These are phyloP conservation scores for Syrphus vitripennis DNA, from an alignment of 2,888 invertebrate genomes.

Conservation along the genomic window DNA sequence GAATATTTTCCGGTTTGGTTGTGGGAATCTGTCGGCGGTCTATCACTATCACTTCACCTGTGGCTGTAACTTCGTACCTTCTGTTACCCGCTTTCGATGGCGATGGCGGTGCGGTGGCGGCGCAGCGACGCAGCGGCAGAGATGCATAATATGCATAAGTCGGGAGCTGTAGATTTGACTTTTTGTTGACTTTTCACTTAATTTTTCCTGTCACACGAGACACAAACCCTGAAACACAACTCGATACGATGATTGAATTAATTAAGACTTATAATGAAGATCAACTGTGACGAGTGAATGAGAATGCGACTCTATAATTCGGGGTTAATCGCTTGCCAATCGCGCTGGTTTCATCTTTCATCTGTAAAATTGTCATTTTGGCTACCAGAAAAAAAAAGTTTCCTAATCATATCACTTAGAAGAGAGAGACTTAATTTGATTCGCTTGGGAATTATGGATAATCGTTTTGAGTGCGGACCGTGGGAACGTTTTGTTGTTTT, in stretches of 20 bases:
- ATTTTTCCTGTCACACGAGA: constrained; percentile 13
- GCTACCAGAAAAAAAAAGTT: constrained; percentile 43
- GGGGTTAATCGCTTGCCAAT: constrained; percentile 55
- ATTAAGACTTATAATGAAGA: constrained; percentile 54
- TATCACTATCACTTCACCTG: constrained; percentile 30
- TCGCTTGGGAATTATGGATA: constrained; percentile 63
- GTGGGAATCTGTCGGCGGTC: constrained; percentile 69
- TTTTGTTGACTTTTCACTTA: constrained; percentile 32
- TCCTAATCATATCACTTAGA: constrained; percentile 67
- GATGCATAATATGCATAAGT: neutral
- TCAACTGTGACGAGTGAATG: constrained; percentile 67
- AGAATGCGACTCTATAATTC: constrained; percentile 44
- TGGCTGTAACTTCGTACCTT: constrained; percentile 22
- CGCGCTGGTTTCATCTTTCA: constrained; percentile 52
- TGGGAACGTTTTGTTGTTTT: constrained; percentile 36
- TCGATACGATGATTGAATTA: constrained; percentile 23
- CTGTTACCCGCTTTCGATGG: neutral
- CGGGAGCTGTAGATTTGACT: constrained; percentile 7
- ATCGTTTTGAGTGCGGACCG: constrained; percentile 46
- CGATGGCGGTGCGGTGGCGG: too few relatives aligned
- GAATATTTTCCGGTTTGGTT: constrained; percentile 69
- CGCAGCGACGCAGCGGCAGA: too few relatives aligned
- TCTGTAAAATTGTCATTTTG: constrained; percentile 54
- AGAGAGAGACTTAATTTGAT: constrained; percentile 42
- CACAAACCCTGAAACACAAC: neutral